Percentiles rank a stretch among this genome's conserved stretches.
phyloP scores from a whole-genome alignment of 2,797 vertebrate species.

The Dicrostonyx torquatus region DNA sequence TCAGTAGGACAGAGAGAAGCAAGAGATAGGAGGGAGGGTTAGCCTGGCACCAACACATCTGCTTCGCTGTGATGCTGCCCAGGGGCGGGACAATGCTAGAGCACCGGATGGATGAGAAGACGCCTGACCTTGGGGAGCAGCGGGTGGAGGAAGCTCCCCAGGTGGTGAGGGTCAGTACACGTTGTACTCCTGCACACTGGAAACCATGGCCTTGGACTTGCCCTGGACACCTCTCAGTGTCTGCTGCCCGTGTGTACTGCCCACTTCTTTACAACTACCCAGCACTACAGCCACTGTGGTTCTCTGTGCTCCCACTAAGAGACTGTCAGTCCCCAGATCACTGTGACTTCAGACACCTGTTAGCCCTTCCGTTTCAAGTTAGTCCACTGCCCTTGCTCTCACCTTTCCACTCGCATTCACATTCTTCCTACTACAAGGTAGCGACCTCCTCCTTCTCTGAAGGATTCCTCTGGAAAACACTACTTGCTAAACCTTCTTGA shows the following conservation, averaged over 20 bases:
- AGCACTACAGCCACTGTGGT: background rate
- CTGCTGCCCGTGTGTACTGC: background rate
- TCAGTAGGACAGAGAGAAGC: slow-evolving; percentile 32
- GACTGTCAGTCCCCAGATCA: accelerated
- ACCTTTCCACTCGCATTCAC: background rate
- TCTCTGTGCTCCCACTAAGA: background rate
- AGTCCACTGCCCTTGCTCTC: background rate
- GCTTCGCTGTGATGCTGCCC: background rate
- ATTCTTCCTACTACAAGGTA: background rate
- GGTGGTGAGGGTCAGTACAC: background rate
- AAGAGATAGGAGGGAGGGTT: slow-evolving; percentile 22
- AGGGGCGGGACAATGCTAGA: background rate
- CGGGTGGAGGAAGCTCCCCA: background rate
- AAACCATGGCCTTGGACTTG: background rate
- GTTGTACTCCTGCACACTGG: background rate
- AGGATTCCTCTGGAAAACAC: background rate
- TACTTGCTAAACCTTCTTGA: background rate
- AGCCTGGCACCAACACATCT: background rate
- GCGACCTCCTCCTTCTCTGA: background rate
- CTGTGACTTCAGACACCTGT: background rate
- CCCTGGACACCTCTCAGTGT: background rate
- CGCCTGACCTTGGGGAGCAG: background rate
- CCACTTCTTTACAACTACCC: background rate
- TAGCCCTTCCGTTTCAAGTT: background rate
- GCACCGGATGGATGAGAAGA: background rate